Evolutionary conservation across 2,113 vertebrate species (phyloP).

Genomic region (Microcebus jonahi): DNA sequence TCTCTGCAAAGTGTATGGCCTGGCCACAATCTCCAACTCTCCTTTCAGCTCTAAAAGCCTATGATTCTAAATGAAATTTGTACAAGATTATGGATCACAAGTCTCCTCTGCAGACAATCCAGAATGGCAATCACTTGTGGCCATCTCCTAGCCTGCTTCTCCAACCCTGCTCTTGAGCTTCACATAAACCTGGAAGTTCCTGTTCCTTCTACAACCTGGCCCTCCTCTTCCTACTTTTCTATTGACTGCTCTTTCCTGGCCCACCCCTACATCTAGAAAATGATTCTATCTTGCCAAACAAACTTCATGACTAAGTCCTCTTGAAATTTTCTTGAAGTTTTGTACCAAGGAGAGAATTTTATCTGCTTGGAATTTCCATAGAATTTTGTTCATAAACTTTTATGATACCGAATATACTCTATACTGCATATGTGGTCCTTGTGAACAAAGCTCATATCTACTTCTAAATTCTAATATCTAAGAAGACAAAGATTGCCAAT

Average conservation of each 20-base stretch:
- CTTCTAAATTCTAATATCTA: background rate
- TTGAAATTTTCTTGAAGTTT: background rate
- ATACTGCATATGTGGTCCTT: no score
- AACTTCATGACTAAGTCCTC: background rate
- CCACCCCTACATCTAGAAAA: background rate
- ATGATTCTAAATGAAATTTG: background rate
- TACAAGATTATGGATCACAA: background rate
- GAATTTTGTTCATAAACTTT: conserved; percentile 22
- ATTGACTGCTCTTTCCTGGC: background rate
- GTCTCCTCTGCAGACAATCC: background rate
- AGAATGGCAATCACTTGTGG: background rate
- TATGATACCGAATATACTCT: background rate
- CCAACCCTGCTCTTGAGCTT: background rate
- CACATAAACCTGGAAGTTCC: background rate
- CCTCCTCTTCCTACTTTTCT: background rate
- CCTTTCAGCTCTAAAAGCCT: background rate
- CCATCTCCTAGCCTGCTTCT: background rate
- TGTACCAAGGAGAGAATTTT: background rate
- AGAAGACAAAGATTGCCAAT: background rate
- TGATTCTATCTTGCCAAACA: background rate
- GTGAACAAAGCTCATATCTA: background rate
- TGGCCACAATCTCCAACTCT: background rate
- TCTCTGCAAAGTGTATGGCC: background rate
- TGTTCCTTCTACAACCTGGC: background rate
- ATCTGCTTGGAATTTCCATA: background rate